A percentile compares a stretch with the other conserved stretches of the same genome.
These are phyloP conservation scores for Aegotheles bennettii DNA, from an alignment of 2,113 vertebrate genomes.

Conservation along the genomic window DNA sequence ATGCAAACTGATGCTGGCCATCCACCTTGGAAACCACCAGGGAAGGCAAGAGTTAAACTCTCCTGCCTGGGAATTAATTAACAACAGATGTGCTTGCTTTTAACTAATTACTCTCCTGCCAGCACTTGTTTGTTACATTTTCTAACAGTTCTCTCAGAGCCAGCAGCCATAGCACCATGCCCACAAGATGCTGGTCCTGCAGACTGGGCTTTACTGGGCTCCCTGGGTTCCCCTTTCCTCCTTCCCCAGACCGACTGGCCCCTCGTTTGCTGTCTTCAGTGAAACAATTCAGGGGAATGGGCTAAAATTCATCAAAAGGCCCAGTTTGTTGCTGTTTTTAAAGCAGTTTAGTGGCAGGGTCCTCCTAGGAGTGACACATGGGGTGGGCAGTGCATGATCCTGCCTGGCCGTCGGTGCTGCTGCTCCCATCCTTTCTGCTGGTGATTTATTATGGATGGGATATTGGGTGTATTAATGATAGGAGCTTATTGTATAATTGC, in stretches of 20 bases:
- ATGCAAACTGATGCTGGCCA: background rate
- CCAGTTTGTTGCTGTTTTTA: background rate
- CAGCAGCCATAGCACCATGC: background rate
- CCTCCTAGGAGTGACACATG: fast-evolving
- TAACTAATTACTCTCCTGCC: constrained; percentile 70
- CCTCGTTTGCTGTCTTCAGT: background rate
- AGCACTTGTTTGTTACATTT: constrained; percentile 33
- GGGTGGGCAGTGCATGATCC: background rate
- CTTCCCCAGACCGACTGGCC: background rate
- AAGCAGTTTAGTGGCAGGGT: background rate
- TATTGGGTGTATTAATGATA: background rate
- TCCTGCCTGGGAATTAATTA: constrained; percentile 62
- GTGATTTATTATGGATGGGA: background rate
- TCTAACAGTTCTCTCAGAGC: background rate
- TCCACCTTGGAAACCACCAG: background rate
- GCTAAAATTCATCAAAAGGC: background rate
- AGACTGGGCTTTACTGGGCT: background rate
- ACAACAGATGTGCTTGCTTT: constrained; percentile 60
- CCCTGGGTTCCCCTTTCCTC: background rate
- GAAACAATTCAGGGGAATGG: fast-evolving
- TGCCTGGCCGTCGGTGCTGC: fast-evolving
- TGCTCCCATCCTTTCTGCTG: background rate
- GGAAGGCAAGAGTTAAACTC: constrained; percentile 58
- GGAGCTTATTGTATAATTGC: background rate
- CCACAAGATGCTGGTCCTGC: background rate